Evolutionary conservation across 1,140 invertebrate genomes (phyloP).

Genomic region (Kradibia gibbosae): DNA sequence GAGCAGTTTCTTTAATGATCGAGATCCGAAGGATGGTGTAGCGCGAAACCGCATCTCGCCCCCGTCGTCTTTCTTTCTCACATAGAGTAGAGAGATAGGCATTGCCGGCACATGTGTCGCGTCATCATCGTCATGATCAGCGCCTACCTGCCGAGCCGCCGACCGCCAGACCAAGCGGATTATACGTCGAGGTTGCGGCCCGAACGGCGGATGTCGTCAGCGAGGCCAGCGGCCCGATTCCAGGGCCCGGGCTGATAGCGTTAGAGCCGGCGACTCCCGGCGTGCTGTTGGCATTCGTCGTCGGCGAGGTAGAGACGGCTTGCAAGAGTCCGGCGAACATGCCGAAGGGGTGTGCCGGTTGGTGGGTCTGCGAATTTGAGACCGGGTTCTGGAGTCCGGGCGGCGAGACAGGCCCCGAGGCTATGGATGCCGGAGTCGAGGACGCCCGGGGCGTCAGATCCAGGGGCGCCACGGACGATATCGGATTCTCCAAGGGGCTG

Average conservation of each 20-base stretch:
- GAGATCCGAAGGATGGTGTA: slow-evolving; percentile 66
- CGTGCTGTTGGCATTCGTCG: slow-evolving; percentile 55
- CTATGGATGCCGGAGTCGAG: slow-evolving; percentile 67
- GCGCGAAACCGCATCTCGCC: slow-evolving; percentile 72
- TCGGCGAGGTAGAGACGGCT: slow-evolving; percentile 68
- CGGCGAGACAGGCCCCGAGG: slow-evolving; percentile 66
- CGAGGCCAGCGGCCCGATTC: slow-evolving; percentile 78
- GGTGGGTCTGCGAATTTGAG: slow-evolving; percentile 28
- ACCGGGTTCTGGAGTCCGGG: slow-evolving; percentile 51
- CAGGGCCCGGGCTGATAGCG: slow-evolving; percentile 56
- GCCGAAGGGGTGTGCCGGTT: slow-evolving; percentile 65
- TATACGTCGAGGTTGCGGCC: slow-evolving; percentile 81
- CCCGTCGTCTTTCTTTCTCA: slow-evolving; percentile 52
- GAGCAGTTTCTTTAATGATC: slow-evolving; percentile 41
- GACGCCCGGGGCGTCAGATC: slow-evolving; percentile 69
- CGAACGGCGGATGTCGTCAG: slow-evolving; percentile 82
- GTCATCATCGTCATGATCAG: slow-evolving; percentile 16
- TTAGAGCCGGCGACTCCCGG: slow-evolving; percentile 52
- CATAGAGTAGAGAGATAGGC: slow-evolving; percentile 12
- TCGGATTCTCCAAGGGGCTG: slow-evolving; percentile 68
- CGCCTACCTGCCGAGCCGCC: slow-evolving; percentile 82
- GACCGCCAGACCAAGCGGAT: slow-evolving; percentile 84
- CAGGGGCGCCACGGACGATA: slow-evolving; percentile 64
- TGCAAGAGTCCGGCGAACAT: slow-evolving; percentile 73
- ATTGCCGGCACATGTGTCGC: slow-evolving; percentile 14